phyloP scores from a whole-genome alignment of 2,888 invertebrate species.

The Laothoe populi region DNA sequence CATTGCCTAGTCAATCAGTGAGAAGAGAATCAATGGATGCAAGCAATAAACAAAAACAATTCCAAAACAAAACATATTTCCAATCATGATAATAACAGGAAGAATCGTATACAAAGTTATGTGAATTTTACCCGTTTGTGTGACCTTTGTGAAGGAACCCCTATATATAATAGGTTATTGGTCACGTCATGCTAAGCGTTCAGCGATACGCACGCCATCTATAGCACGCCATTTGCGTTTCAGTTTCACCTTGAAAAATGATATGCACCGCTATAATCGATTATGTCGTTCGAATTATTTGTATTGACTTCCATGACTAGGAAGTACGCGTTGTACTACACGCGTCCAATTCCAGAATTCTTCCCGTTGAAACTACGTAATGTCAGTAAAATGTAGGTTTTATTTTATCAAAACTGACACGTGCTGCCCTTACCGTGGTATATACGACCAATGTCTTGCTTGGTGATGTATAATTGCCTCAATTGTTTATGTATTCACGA shows the following conservation, averaged over 20 bases:
- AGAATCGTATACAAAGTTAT: not conserved
- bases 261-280: constrained; percentile 35
- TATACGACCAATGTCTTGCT: no score
- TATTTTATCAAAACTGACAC: no score
- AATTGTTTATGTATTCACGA: no score
- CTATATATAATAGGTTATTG: constrained; percentile 20
- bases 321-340: no score
- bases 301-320: no score
- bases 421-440: no score
- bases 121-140: not conserved
- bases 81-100: not conserved
- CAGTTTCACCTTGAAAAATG: constrained; percentile 37
- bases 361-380: no score
- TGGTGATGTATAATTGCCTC: no score
- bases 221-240: constrained; percentile 30
- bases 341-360: no score
- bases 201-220: constrained; percentile 32
- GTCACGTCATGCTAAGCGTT: constrained; percentile 16
- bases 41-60: not conserved
- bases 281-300: no score
- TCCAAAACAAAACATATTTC: not conserved
- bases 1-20: no score
- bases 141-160: constrained; percentile 16
- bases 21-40: not conserved
- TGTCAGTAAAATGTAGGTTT: no score